Evolutionary conservation across 2,113 vertebrate species (phyloP).

Genomic region (Microtus richardsoni): DNA sequence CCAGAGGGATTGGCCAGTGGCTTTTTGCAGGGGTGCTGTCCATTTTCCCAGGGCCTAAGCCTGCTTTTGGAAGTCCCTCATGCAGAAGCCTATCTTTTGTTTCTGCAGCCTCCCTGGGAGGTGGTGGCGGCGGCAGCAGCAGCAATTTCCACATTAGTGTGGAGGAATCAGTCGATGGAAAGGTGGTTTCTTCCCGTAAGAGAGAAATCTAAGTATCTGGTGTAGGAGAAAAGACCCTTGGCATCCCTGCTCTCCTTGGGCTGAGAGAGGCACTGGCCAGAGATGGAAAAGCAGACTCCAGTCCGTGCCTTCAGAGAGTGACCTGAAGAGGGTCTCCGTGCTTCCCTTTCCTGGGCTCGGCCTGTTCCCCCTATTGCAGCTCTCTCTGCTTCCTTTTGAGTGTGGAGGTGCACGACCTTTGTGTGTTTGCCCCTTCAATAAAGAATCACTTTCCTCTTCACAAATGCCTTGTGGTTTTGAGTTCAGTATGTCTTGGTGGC

Average conservation of each 20-base stretch:
- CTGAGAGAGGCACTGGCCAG: not conserved
- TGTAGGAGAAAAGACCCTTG: fast-evolving
- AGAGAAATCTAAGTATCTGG: conserved; percentile 58
- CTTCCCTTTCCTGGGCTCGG: not conserved
- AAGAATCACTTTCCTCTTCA: conserved; percentile 56
- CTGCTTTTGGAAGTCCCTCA: not conserved
- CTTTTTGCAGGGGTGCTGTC: not conserved
- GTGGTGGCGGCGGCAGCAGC: not conserved
- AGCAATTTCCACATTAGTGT: conserved; percentile 57
- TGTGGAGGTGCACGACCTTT: not conserved
- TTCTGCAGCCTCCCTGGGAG: conserved; percentile 58
- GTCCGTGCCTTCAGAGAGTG: not conserved
- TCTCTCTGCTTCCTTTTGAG: not conserved
- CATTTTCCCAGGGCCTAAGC: not conserved
- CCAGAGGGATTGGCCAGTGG: not conserved
- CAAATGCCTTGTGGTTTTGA: not conserved
- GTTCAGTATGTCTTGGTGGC: conserved; percentile 18
- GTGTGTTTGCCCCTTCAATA: conserved; percentile 42
- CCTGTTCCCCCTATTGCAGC: too few relatives aligned
- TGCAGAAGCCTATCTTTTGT: not conserved
- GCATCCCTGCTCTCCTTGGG: not conserved
- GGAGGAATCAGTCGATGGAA: conserved; percentile 69
- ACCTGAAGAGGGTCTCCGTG: not conserved
- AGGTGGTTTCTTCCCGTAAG: conserved; percentile 73
- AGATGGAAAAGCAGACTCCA: not conserved